These are phyloP conservation scores for Hylomyscus alleni DNA, from an alignment of 2,797 vertebrate genomes.

Conservation along the genomic window DNA sequence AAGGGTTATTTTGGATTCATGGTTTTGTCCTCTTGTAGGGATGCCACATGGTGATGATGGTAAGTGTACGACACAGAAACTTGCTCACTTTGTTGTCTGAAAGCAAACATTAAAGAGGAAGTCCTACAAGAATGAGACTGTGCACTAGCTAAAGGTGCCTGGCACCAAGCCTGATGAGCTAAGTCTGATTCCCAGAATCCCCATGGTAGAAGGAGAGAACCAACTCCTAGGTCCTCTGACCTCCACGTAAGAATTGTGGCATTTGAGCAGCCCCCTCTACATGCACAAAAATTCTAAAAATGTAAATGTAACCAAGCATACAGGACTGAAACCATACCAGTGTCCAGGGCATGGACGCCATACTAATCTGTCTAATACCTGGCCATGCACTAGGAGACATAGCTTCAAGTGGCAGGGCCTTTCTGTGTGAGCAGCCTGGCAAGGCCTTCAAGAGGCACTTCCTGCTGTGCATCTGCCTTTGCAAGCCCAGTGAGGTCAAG, in stretches of 20 bases:
- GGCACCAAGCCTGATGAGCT: too few relatives aligned
- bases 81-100: not conserved
- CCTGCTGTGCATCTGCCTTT: slow-evolving; percentile 96
- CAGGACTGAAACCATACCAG: slow-evolving; percentile 94
- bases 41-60: too few relatives aligned
- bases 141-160: not conserved
- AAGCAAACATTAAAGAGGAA: not conserved
- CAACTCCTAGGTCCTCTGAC: not conserved
- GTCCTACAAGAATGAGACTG: slow-evolving; percentile 91
- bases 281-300: not conserved
- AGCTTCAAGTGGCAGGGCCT: slow-evolving; percentile 92
- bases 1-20: not conserved
- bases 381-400: slow-evolving; percentile 94
- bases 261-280: not conserved
- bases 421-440: slow-evolving; percentile 96
- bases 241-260: too few relatives aligned
- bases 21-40: not conserved
- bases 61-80: not conserved
- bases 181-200: not conserved
- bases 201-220: not conserved
- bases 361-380: slow-evolving; percentile 96
- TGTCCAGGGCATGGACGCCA: slow-evolving; percentile 94
- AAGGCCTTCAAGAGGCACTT: slow-evolving; percentile 98
- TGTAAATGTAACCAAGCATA: not conserved
- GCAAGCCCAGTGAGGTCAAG: slow-evolving; percentile 95